A percentile compares a stretch with the other conserved stretches of the same genome.
phyloP scores from a whole-genome alignment of 2,797 vertebrate genomes.

The Columba guinea region DNA sequence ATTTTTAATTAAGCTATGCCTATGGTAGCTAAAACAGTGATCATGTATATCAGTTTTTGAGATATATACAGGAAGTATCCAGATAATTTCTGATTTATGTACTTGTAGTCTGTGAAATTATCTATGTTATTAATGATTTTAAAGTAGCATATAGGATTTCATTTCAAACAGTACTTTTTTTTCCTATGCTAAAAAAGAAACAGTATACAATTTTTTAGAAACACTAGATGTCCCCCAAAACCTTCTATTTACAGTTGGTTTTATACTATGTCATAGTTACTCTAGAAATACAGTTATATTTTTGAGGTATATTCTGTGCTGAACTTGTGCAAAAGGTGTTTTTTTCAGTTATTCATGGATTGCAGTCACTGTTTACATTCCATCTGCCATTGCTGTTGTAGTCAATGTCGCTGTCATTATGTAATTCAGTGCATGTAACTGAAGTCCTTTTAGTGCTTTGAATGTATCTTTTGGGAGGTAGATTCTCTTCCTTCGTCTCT shows the following conservation, averaged over 20 bases:
- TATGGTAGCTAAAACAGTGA: neutral
- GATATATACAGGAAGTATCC: neutral
- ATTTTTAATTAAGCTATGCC: neutral
- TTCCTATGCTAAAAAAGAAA: neutral
- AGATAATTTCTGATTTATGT: neutral
- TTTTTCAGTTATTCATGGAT: neutral
- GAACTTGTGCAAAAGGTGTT: neutral
- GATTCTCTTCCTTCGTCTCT: neutral
- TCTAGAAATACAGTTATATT: neutral
- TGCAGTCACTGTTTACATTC: neutral
- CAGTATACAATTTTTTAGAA: conserved; percentile 20
- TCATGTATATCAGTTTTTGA: neutral
- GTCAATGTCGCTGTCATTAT: neutral
- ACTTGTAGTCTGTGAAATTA: neutral
- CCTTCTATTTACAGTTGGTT: conserved; percentile 39
- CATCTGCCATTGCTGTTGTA: neutral
- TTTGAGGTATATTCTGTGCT: neutral
- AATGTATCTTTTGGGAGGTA: neutral
- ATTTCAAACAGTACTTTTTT: neutral
- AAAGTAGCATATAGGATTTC: neutral
- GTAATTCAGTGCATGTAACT: neutral
- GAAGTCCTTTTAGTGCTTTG: neutral
- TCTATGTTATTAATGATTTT: neutral
- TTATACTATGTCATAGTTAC: neutral
- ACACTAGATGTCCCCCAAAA: conserved; percentile 74